Percentiles rank a stretch among this genome's conserved stretches.
phyloP scores from a whole-genome alignment of 2,888 invertebrate species.

The Morpho helenor region DNA sequence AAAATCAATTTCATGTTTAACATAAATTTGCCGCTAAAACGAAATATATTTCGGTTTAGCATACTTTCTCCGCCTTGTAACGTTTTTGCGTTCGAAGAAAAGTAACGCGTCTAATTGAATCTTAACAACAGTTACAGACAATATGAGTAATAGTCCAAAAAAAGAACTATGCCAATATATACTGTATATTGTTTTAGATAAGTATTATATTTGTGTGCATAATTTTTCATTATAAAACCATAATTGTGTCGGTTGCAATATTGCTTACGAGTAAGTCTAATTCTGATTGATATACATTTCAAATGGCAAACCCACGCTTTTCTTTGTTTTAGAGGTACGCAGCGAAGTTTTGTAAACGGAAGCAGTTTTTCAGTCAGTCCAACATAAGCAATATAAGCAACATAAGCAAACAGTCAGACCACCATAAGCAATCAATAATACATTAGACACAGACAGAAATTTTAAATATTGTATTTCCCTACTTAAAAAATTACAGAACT shows the following conservation, averaged over 20 bases:
- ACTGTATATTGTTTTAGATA: not conserved
- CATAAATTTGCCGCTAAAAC: no score
- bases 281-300: slow-evolving; percentile 9
- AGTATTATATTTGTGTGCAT: slow-evolving; percentile 1
- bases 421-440: no score
- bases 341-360: not conserved
- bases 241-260: slow-evolving; percentile 1
- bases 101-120: not conserved
- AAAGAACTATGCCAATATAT: not conserved
- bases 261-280: not conserved
- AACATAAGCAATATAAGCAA: no score
- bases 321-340: slow-evolving; percentile 5
- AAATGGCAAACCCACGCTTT: slow-evolving; percentile 19
- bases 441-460: no score
- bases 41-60: not conserved
- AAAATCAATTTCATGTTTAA: no score
- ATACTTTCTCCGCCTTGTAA: not conserved
- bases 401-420: no score
- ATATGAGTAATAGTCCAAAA: no score
- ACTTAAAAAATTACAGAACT: no score
- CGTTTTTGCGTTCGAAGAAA: not conserved
- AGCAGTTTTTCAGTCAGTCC: no score
- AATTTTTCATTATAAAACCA: not conserved
- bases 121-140: not conserved
- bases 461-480: no score